Percentiles rank a stretch among this genome's conserved stretches.
phyloP scores from a whole-genome alignment of 2,888 invertebrate species.

The Agrochola circellaris region DNA sequence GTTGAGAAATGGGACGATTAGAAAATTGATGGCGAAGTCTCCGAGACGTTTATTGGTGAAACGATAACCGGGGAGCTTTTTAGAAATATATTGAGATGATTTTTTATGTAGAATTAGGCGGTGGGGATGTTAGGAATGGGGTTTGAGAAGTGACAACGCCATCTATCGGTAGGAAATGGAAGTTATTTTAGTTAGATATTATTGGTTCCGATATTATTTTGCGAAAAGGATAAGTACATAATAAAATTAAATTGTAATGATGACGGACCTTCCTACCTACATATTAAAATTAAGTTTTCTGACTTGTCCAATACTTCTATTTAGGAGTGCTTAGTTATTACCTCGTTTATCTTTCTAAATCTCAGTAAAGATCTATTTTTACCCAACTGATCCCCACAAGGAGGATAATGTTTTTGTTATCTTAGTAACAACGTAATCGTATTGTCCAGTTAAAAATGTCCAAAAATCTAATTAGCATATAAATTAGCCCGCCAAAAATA shows the following conservation, averaged over 20 bases:
- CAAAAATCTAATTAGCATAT: conserved; percentile 12
- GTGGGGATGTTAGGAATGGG: neutral
- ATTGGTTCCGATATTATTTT: neutral
- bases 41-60: conserved; percentile 62
- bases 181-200: neutral
- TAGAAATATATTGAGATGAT: conserved; percentile 58
- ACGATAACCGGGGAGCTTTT: conserved; percentile 58
- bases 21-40: conserved; percentile 64
- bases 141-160: conserved; percentile 22
- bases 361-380: neutral
- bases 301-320: neutral
- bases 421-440: neutral
- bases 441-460: neutral
- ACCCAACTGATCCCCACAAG: too few species aligned
- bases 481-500: conserved; percentile 19
- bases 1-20: conserved; percentile 66
- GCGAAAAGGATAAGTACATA: neutral
- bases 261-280: neutral
- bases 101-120: conserved; percentile 42
- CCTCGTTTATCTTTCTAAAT: neutral
- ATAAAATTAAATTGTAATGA: neutral
- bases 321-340: neutral
- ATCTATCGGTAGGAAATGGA: conserved; percentile 11
- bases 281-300: neutral
- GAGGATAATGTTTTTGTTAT: neutral